phyloP scores from a whole-genome alignment of 2,113 vertebrate species.

The Muntiacus muntjak region DNA sequence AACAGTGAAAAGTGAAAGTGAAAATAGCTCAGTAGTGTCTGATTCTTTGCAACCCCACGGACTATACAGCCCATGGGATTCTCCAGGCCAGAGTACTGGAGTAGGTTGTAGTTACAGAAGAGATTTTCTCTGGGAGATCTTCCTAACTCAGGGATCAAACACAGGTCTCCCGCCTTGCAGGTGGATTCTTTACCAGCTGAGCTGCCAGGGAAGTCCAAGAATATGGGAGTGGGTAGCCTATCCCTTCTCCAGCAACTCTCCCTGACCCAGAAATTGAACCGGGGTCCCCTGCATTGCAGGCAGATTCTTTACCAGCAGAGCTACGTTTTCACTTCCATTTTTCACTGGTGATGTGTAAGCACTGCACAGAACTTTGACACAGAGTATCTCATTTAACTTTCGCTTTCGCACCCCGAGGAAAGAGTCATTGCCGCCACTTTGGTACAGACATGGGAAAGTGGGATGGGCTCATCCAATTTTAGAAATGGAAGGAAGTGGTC shows the following conservation, averaged over 20 bases:
- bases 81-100: background rate
- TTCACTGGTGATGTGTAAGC: background rate
- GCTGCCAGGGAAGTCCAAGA: background rate
- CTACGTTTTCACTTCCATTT: background rate
- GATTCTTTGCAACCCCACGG: background rate
- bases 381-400: background rate
- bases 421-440: background rate
- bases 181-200: background rate
- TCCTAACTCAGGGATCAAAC: background rate
- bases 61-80: background rate
- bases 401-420: background rate
- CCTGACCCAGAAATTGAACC: background rate
- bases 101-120: background rate
- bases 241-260: background rate
- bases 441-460: rapidly evolving
- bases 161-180: background rate
- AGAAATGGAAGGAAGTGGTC: background rate
- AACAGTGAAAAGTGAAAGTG: background rate
- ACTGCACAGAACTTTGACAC: background rate
- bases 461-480: background rate
- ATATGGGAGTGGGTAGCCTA: background rate
- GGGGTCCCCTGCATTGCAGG: background rate
- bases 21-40: background rate
- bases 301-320: background rate
- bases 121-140: background rate